Evolutionary conservation across 2,797 vertebrate species (phyloP).

Genomic region (Leptoclinus maculatus): DNA sequence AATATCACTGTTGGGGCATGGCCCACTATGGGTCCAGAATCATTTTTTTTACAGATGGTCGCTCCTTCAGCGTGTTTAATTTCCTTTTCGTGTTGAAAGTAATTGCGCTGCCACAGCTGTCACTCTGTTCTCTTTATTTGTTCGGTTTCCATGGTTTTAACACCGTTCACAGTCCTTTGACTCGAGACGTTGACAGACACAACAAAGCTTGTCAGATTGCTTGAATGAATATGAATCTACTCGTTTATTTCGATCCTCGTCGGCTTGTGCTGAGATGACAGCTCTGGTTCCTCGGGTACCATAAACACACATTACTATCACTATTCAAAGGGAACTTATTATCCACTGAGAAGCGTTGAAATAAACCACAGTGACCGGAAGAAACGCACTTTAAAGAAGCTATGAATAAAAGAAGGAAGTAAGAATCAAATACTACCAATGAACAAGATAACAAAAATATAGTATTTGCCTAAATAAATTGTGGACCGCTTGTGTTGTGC

Average conservation of each 20-base stretch:
- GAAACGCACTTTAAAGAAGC: not conserved
- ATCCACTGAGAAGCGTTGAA: conserved; percentile 38
- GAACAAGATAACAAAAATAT: not conserved
- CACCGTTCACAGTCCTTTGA: conserved; percentile 34
- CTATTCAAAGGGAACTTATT: conserved; percentile 24
- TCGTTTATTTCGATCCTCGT: conserved; percentile 53
- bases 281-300: conserved; percentile 16
- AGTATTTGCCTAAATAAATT: conserved; percentile 3
- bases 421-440: not conserved
- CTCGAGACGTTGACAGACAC: conserved; percentile 51
- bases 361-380: conserved; percentile 14
- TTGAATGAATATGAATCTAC: conserved; percentile 55
- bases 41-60: conserved; percentile 63
- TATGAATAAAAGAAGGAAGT: conserved; percentile 3
- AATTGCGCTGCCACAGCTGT: conserved; percentile 74
- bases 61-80: conserved; percentile 70
- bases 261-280: conserved; percentile 44
- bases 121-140: conserved; percentile 51
- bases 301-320: conserved; percentile 36
- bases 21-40: conserved; percentile 46
- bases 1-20: conserved; percentile 54
- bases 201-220: conserved; percentile 57
- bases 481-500: not conserved
- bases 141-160: conserved; percentile 55
- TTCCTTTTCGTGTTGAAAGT: conserved; percentile 76